These are phyloP conservation scores for Lumbricus terrestris DNA, from an alignment of 2,888 invertebrate genomes.

Conservation along the genomic window DNA sequence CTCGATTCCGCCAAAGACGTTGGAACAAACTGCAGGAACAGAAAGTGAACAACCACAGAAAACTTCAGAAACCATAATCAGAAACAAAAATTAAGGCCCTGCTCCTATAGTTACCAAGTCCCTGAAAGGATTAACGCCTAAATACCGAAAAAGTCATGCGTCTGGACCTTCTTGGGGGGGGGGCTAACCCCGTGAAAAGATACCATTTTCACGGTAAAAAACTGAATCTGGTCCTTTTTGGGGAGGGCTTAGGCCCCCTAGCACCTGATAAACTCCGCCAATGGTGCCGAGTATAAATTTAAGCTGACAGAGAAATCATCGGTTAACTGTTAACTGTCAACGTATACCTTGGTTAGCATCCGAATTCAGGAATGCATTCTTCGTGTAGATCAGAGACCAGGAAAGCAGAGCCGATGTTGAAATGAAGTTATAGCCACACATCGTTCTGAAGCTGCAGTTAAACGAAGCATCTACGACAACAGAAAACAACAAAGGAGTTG, in stretches of 20 bases:
- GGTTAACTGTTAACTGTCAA: neutral
- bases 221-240: no score
- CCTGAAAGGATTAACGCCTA: no score
- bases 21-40: conserved; percentile 50
- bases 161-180: no score
- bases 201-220: no score
- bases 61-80: no score
- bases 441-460: conserved; percentile 21
- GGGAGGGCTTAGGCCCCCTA: no score
- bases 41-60: no score
- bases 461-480: conserved; percentile 17
- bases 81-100: neutral
- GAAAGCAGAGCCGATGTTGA: conserved; percentile 17
- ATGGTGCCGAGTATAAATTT: neutral
- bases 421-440: conserved; percentile 25
- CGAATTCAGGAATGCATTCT: conserved; percentile 11
- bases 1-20: conserved; percentile 37
- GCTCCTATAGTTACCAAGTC: no score
- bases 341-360: neutral
- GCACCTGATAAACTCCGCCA: no score
- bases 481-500: neutral
- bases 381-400: conserved; percentile 21
- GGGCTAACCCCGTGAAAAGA: no score
- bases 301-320: no score
- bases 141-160: no score